Evolutionary conservation across 1,140 invertebrate species (phyloP), one percentile per base, ranked within the genome.

Genomic region (Zaprionus nigranus): DNA sequence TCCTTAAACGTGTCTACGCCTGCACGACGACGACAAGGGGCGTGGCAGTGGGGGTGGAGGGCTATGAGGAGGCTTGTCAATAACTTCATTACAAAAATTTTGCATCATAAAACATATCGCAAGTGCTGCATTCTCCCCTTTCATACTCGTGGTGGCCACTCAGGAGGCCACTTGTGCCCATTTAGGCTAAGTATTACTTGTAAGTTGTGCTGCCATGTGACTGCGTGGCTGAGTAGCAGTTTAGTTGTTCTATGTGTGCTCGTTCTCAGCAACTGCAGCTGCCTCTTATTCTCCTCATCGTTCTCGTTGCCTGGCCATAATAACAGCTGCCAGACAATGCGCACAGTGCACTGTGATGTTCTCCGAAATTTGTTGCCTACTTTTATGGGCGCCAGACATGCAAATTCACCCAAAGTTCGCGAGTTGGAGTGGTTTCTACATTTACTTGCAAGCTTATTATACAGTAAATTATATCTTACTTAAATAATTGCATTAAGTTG

Each of bases 181-280:
- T 86, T 86, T 86, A 86, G 73, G 77, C 79, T 86, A 88, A 86
- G 83, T 86, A 86, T 86, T 86, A 86, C 83, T 86, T 86, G 83
- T 86, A 86, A 88, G 80, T 86, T 78, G 30, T 34, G 30, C 30
- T 85, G 82, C 82, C 82, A 85, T 86, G 82, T 84, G 82, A 84
- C 82, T 84, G 82, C 81, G 66, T 71, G 81, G 75, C 72, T 84
- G 82, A 85, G 70, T 78, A 75, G 75, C 76, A 83, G 81, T 77
- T 75, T 70, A 75, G 72, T 75, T 70, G 57, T 36, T 54, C 6
- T 70, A 36, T 5, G 64, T 71, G 40, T 59, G 36, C 54, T 59
- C 28, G 34, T 65, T 57, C 22, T 68, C 22, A 17, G 51, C 56
- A 6, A n/a, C 40, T 34, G 34, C 54, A 51, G 17, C 28, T 22